Conservation (phyloP, 2,797 vertebrate species). For the Vultur gryphus region DNA sequence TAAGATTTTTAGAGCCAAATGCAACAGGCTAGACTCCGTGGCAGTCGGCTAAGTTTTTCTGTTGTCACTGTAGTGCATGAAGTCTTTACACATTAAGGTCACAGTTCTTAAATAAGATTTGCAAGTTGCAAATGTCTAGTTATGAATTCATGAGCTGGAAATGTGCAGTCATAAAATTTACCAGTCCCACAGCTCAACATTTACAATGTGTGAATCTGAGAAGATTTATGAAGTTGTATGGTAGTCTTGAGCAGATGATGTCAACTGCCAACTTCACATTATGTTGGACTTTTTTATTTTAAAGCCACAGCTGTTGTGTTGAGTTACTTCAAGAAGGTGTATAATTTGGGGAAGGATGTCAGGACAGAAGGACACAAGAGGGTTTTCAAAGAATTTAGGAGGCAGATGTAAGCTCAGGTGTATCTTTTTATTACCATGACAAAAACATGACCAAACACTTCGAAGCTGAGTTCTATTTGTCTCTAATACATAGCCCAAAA, state of each 20-base stretch:
- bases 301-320: neutral
- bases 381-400: neutral
- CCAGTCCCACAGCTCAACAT: neutral
- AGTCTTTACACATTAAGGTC: neutral
- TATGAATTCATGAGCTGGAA: constrained; percentile 47
- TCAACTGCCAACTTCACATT: neutral
- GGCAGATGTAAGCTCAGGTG: neutral
- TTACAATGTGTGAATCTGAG: neutral
- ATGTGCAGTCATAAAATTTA: constrained; percentile 31
- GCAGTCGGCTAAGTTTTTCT: neutral
- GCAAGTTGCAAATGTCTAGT: constrained; percentile 17
- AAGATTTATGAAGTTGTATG: neutral
- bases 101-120: constrained; percentile 38
- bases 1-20: neutral
- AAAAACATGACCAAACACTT: neutral
- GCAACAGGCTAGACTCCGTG: neutral
- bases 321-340: neutral
- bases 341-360: neutral
- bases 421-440: neutral
- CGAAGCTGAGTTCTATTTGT: neutral
- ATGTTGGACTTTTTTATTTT: neutral
- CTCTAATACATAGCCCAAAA: neutral
- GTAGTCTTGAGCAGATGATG: neutral
- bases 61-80: neutral
- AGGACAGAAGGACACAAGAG: neutral